Evolutionary conservation across 2,797 vertebrate genomes (phyloP).

Genomic region (Alauda arvensis): DNA sequence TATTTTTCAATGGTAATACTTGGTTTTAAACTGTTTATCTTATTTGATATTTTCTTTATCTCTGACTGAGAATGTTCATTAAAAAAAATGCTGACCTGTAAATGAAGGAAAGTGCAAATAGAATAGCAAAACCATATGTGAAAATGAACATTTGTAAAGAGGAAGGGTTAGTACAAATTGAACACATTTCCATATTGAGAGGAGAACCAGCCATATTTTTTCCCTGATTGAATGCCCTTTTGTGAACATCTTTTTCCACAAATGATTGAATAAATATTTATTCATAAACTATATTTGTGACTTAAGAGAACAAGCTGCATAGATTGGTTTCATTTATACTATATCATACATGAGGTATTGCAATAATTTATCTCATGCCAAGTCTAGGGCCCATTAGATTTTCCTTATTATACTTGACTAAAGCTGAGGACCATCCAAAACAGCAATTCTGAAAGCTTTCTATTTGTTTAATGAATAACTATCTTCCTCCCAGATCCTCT

Average conservation of each 20-base stretch:
- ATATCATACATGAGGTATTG: neutral
- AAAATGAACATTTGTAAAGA: slow-evolving; percentile 34
- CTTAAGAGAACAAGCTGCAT: slow-evolving; percentile 26
- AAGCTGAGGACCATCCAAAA: neutral
- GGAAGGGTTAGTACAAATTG: slow-evolving; percentile 13
- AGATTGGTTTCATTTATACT: slow-evolving; percentile 24
- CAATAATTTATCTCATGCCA: slow-evolving; percentile 12
- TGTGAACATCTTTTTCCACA: slow-evolving; percentile 18
- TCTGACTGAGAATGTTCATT: neutral
- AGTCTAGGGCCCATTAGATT: slow-evolving; percentile 1
- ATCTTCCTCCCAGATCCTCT: neutral
- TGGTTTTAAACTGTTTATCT: neutral
- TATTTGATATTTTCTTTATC: slow-evolving; percentile 20
- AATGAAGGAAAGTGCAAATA: slow-evolving; percentile 8
- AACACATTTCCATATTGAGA: slow-evolving; percentile 34
- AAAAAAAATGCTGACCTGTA: slow-evolving; percentile 34
- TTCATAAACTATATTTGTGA: slow-evolving; percentile 39
- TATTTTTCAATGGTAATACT: neutral
- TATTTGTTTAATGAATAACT: neutral
- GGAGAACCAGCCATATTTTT: neutral
- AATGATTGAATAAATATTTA: slow-evolving; percentile 48
- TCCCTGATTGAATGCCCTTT: neutral
- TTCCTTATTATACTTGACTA: slow-evolving; percentile 19
- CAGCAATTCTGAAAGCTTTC: neutral
- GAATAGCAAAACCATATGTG: neutral